phyloP scores from a whole-genome alignment of 1,140 invertebrate species.

The Habropoda laboriosa region DNA sequence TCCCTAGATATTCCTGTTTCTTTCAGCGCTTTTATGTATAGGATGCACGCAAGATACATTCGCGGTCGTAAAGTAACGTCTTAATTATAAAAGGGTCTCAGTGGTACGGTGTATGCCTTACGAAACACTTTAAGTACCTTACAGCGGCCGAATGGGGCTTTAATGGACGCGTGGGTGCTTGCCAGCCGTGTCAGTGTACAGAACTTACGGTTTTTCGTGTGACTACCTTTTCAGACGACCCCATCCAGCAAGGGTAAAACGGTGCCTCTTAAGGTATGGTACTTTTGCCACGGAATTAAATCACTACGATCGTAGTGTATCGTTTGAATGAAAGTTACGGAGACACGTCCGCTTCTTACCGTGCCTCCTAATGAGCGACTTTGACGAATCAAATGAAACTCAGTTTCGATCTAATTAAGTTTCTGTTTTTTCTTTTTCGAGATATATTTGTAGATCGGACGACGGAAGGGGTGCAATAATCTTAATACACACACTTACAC shows the following conservation, averaged over 20 bases:
- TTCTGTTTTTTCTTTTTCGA: background rate
- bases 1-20: background rate
- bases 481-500: too few relatives aligned
- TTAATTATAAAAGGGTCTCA: conserved; percentile 77
- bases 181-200: conserved; percentile 51
- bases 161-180: conserved; percentile 73
- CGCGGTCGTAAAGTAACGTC: conserved; percentile 74
- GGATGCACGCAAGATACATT: conserved; percentile 42
- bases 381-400: background rate
- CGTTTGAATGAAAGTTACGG: conserved; percentile 43
- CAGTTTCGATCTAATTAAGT: too few relatives aligned
- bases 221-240: conserved; percentile 52
- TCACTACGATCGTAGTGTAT: conserved; percentile 40
- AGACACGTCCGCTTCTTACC: background rate
- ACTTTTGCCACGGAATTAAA: conserved; percentile 61
- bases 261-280: conserved; percentile 36
- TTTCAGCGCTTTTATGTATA: conserved; percentile 1
- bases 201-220: conserved; percentile 63
- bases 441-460: too few relatives aligned
- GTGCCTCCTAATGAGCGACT: background rate
- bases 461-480: too few relatives aligned
- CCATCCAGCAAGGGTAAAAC: conserved; percentile 40
- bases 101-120: conserved; percentile 60
- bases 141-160: conserved; percentile 49
- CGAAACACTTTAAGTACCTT: conserved; percentile 68